Base-by-base conservation (phyloP, 2,797 vertebrate species). In the Loris lydekkerianus region DNA sequence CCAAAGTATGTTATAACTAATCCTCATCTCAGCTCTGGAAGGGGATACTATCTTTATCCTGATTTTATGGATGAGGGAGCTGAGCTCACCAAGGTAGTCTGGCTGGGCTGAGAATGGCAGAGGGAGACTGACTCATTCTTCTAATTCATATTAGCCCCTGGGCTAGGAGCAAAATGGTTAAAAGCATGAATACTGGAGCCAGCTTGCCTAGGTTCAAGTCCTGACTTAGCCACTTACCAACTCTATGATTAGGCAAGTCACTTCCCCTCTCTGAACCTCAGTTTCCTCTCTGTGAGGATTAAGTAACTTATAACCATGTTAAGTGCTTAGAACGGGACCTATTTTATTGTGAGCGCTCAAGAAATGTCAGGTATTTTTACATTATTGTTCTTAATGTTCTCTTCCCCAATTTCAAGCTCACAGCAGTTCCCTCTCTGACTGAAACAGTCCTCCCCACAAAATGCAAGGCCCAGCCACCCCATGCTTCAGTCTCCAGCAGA, bases 171-270 rank as follows among this genome's bases (percentile, higher is more conserved):
- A 93, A 27, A 88, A 27, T 7, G 15, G 13, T 78, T n/a, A 63
- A 34, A 77, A 88, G 18, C 20, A 31, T 82, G 49, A 43, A 25
- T 5, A n/a, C 61, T 17, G 46, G 53, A 70, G 69, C 78, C 86
- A 85, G 46, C 13, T 82, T 2, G 5, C 61, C n/a, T 78, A 40
- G 23, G 78, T 49, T 97, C 84, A 56, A 84, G 14, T 80, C 70
- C 37, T 53, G 13, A 69, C n/a, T 86, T 53, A 75, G 60, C 23
- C 77, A 14, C 78, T 72, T 40, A 27, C 49, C 60, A 65, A 61
- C 76, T 84, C 15, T 40, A 53, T 96, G 81, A 91, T n/a, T 69
- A 76, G 53, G 7, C 49, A 29, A 91, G 70, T 88, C 58, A 63
- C 61, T 96, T 77, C 3, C 56, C 65, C 34, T 60, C 43, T 92